Evolutionary conservation across 1,140 invertebrate species (phyloP).

Genomic region (Aphaenogaster ashmeadi): DNA sequence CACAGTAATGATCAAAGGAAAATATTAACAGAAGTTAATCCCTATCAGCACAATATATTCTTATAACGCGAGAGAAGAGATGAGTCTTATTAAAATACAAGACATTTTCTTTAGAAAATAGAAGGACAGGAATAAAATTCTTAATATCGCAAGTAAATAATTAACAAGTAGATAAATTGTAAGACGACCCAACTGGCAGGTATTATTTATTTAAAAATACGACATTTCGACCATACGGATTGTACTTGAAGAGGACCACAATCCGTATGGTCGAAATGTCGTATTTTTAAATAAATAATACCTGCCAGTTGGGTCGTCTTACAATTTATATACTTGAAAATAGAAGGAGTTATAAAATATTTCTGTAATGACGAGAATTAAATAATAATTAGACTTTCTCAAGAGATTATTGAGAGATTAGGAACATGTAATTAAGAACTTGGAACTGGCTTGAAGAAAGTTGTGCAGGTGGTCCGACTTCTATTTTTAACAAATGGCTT

Average conservation of each 20-base stretch:
- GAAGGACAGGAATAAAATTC: no score
- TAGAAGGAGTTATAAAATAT: not conserved
- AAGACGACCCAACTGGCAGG: no score
- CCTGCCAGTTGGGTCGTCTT: no score
- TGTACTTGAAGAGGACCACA: no score
- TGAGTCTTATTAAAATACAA: not conserved
- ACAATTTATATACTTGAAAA: no score
- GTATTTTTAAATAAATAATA: no score
- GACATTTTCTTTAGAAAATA: not conserved
- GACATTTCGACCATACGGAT: no score
- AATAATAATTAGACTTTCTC: conserved; percentile 13
- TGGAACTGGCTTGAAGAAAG: not conserved
- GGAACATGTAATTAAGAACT: conserved; percentile 33
- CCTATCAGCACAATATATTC: not conserved
- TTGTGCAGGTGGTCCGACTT: not conserved
- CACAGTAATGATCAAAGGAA: not conserved
- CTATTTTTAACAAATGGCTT: conserved; percentile 13
- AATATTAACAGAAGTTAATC: conserved; percentile 17
- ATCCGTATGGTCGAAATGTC: no score
- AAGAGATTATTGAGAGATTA: conserved; percentile 25
- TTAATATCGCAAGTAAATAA: no score
- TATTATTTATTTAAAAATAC: no score
- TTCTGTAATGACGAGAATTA: not conserved
- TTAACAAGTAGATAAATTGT: no score
- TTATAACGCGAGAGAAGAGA: not conserved